Base-by-base conservation (phyloP, 2,797 vertebrate species). In the Pipistrellus kuhlii region DNA sequence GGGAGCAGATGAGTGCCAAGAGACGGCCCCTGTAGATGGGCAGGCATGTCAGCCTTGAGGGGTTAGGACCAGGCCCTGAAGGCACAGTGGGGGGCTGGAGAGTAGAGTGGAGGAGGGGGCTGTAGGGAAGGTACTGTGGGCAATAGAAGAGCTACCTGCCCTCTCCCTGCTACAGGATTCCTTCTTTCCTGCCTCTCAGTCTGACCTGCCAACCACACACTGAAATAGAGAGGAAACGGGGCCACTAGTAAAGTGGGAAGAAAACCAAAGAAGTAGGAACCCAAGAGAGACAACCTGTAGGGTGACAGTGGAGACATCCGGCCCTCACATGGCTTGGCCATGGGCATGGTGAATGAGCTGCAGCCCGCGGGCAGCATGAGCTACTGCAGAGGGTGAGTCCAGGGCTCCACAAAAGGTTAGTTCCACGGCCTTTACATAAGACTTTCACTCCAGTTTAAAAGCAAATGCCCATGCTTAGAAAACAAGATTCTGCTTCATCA, bases 371-470 rank as follows among this genome's bases (percentile, higher is more conserved):
- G n/a, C 11, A n/a, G 44, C 25, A n/a, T 12, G 23, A 85, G 84
- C 82, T 51, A 20, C 38, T 5, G 35, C 18, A 2, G 21, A 57
- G 15, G 62, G 30, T 71, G 35, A 91, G 5, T 15, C 71, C 48
- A 75, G 30, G 15, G 10, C 89, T 81, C 46, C 44, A 68, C 0
- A 57, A 68, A 32, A 72, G 35, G 78, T 73, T 30, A 76, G 32
- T 15, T 68, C 30, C n/a, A 55, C 8, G 25, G 27, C 38, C 71
- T 68, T 62, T 55, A 53, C 18, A 46, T 6, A 77, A 76, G 53
- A 89, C 17, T 62, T 53, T 66, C 64, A 57, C 30, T 20, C 46
- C 72, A 80, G n/a, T 44, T 71, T 81, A 68, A 81, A 91, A 38
- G 57, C 38, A 83, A 90, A 57, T 48, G 32, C 14, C 30, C 59